Evolutionary conservation across 2,888 invertebrate species (phyloP), one percentile per base, ranked within the genome.

Genomic region (Corbicula japonica): DNA sequence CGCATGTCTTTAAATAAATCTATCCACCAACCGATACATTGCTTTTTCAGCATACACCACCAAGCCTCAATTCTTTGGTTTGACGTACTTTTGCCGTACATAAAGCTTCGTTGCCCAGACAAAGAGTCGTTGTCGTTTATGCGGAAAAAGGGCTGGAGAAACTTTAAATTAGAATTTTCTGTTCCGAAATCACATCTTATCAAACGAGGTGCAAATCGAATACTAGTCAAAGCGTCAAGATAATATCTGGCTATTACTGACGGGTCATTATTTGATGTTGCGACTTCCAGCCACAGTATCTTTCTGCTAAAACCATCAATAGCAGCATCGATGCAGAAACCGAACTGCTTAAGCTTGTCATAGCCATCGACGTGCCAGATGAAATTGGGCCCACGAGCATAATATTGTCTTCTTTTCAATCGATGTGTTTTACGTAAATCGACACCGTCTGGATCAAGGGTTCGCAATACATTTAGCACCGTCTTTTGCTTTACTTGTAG

Each of bases 371-470:
- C 38, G 50, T 71, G 71, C 61, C 71, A 71, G 12, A 71, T 10
- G 30, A 32, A 69, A n/a, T 56, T 69, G 12, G 69, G 69, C 34
- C 69, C 69, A n/a, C n/a, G n/a, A n/a, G n/a, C n/a, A n/a, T n/a
- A n/a, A n/a, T n/a, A n/a, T n/a, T n/a, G n/a, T n/a, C n/a, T n/a
- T n/a, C n/a, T n/a, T n/a, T n/a, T n/a, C n/a, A n/a, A n/a, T n/a
- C n/a, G n/a, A n/a, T n/a, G n/a, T n/a, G n/a, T n/a, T n/a, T n/a
- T n/a, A n/a, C n/a, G n/a, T n/a, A n/a, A n/a, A n/a, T n/a, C n/a
- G n/a, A n/a, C n/a, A n/a, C n/a, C n/a, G n/a, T n/a, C n/a, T n/a
- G n/a, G n/a, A n/a, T n/a, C n/a, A n/a, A n/a, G n/a, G n/a, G n/a
- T n/a, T n/a, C n/a, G n/a, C n/a, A n/a, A n/a, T n/a, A n/a, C n/a